A percentile compares a stretch with the other conserved stretches of the same genome.
These are phyloP conservation scores for Rhopalosiphum nymphaeae DNA, from an alignment of 2,888 invertebrate species.

Conservation along the genomic window DNA sequence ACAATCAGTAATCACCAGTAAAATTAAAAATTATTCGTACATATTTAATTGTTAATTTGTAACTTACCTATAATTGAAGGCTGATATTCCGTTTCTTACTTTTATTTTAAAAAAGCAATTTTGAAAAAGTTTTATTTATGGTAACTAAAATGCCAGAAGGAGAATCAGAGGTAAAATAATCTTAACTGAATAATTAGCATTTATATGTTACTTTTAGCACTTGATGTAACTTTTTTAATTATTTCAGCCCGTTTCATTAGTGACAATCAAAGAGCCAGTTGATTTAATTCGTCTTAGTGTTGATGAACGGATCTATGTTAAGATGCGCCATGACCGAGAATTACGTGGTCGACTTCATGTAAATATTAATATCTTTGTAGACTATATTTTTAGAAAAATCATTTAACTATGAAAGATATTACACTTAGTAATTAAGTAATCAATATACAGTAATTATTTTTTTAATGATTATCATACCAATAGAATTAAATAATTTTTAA, in stretches of 20 bases:
- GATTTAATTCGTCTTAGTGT: constrained; percentile 96
- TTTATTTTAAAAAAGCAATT: not conserved
- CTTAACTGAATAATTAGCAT: not conserved
- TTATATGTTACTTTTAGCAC: not conserved
- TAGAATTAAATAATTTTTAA: not conserved
- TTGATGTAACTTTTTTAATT: not conserved
- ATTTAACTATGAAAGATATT: not conserved
- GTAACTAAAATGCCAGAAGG: constrained; percentile 63
- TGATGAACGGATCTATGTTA: constrained; percentile 98
- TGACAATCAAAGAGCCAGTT: constrained; percentile 96
- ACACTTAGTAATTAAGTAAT: not conserved
- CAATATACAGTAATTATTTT: not conserved
- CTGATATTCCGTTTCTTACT: not conserved
- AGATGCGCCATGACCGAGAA: constrained; percentile 99
- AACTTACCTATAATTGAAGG: not conserved
- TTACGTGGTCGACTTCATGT: constrained; percentile 95
- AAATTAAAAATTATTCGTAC: not conserved
- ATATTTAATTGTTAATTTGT: not conserved
- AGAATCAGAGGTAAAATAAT: constrained; percentile 54
- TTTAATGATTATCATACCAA: not conserved
- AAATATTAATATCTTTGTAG: constrained; percentile 70
- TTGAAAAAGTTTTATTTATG: constrained; percentile 37
- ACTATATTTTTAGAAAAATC: not conserved
- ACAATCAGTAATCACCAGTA: not conserved
- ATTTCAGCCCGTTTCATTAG: constrained; percentile 69